These are phyloP conservation scores for Scaptomyza tumidula DNA, from an alignment of 2,888 invertebrate genomes.

Conservation along the genomic window DNA sequence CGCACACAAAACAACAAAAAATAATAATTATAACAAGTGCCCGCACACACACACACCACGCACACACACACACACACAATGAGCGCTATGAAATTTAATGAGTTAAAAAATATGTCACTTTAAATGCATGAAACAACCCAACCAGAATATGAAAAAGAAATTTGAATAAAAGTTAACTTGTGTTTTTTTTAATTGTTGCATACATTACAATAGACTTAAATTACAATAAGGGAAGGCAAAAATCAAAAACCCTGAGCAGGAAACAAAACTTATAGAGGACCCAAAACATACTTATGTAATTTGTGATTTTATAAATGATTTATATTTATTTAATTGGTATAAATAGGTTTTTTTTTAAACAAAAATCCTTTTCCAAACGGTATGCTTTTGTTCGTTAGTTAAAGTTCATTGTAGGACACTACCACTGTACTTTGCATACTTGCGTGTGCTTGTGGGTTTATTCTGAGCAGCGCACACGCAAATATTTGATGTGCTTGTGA, in stretches of 20 bases:
- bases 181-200: conserved; percentile 79
- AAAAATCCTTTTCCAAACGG: neutral
- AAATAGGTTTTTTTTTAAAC: too few species aligned
- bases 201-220: conserved; percentile 77
- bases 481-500: conserved; percentile 58
- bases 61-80: conserved; percentile 1
- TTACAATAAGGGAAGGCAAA: conserved; percentile 22
- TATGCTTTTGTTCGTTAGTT: neutral
- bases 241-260: too few species aligned
- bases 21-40: conserved; percentile 42
- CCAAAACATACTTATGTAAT: too few species aligned
- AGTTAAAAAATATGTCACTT: conserved; percentile 52
- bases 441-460: conserved; percentile 12
- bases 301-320: neutral
- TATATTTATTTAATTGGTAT: too few species aligned
- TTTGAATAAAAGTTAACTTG: conserved; percentile 46
- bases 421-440: conserved; percentile 9
- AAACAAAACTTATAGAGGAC: too few species aligned
- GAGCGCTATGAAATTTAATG: conserved; percentile 69
- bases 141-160: conserved; percentile 10
- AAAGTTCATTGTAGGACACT: conserved; percentile 13
- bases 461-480: conserved; percentile 47
- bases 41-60: neutral
- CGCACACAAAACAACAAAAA: conserved; percentile 21
- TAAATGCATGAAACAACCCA: conserved; percentile 31